Conservation (phyloP, 2,113 vertebrate species). For the Corynorhinus townsendii region DNA sequence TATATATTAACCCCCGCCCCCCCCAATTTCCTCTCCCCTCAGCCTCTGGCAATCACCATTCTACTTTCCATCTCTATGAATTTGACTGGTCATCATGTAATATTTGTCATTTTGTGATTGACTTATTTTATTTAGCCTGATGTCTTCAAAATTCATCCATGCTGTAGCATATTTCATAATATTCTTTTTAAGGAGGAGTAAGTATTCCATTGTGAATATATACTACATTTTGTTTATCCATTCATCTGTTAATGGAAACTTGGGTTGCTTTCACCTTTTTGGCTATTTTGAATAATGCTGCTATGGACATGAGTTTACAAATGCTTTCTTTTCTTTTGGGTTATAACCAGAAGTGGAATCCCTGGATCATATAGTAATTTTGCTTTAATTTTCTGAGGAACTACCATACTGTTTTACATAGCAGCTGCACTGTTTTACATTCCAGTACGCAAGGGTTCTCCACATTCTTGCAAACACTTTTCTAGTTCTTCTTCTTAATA, state of each 20-base stretch:
- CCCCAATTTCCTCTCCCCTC: background rate
- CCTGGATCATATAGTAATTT: background rate
- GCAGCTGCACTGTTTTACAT: background rate
- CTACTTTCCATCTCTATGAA: background rate
- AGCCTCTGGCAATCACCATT: background rate
- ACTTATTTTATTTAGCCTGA: conserved; percentile 1
- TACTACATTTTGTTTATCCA: background rate
- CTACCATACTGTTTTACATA: background rate
- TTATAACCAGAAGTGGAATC: background rate
- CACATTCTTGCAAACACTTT: background rate
- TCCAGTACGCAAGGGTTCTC: background rate
- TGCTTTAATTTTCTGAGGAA: background rate
- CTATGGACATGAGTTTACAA: background rate
- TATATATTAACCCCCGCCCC: background rate
- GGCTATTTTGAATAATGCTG: background rate
- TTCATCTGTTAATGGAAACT: background rate
- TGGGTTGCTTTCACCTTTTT: background rate
- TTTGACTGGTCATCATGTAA: background rate
- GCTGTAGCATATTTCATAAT: background rate
- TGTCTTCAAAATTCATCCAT: background rate
- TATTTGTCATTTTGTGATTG: background rate
- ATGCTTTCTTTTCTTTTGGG: background rate
- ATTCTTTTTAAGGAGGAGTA: background rate
- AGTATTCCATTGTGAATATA: background rate
- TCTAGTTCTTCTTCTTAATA: background rate